phyloP scores from a whole-genome alignment of 2,888 invertebrate species.

The Altica lythri region DNA sequence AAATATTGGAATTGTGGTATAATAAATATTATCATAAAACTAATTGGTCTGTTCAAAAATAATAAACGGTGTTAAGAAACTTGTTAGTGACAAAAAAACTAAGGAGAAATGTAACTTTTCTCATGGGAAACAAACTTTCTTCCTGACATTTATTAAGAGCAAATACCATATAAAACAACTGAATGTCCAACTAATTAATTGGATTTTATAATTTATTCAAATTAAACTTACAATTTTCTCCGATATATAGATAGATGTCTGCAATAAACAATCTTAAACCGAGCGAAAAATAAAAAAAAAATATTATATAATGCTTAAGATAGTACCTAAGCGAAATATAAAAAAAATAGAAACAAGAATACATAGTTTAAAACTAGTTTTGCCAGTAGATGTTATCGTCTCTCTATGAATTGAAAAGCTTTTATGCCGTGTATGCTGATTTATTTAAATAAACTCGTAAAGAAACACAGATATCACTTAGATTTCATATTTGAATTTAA shows the following conservation, averaged over 20 bases:
- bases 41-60: no score
- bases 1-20: no score
- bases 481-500: constrained; percentile 16
- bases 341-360: constrained; percentile 28
- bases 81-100: no score
- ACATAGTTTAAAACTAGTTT: constrained; percentile 33
- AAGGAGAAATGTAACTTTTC: constrained; percentile 26
- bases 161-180: constrained; percentile 26
- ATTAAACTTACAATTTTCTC: constrained; percentile 36
- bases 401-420: constrained; percentile 30
- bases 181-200: constrained; percentile 31
- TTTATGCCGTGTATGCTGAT: constrained; percentile 39
- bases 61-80: no score
- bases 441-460: constrained; percentile 42
- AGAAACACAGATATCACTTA: constrained; percentile 35
- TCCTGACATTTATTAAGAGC: constrained; percentile 22
- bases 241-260: constrained; percentile 35
- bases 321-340: constrained; percentile 21
- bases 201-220: constrained; percentile 37
- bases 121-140: constrained; percentile 35
- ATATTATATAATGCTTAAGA: constrained; percentile 31
- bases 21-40: no score
- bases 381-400: constrained; percentile 32
- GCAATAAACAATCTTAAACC: constrained; percentile 28
- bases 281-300: constrained; percentile 31